Conservation (phyloP, 2,113 vertebrate species). For the Thomomys bottae region DNA sequence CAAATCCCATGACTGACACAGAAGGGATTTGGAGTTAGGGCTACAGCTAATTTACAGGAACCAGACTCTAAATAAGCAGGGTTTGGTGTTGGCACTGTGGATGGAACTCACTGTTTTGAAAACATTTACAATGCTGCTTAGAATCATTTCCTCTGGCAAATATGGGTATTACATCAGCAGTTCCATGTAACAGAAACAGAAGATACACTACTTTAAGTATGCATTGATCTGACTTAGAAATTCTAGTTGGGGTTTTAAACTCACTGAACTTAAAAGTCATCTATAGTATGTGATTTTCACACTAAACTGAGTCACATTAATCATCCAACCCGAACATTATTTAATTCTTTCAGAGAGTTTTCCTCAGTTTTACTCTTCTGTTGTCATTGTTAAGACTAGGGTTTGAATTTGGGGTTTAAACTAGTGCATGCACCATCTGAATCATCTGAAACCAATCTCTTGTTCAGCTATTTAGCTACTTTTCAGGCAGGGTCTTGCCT, state of each 20-base stretch:
- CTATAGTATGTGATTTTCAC: background rate
- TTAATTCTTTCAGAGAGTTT: background rate
- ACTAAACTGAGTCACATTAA: background rate
- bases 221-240: background rate
- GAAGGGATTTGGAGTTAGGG: background rate
- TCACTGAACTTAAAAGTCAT: background rate
- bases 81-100: background rate
- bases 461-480: no score
- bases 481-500: no score
- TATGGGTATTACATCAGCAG: background rate
- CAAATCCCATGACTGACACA: background rate
- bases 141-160: background rate
- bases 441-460: no score
- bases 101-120: background rate
- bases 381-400: background rate
- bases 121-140: background rate
- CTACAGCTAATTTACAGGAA: background rate
- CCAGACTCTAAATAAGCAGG: background rate
- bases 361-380: background rate
- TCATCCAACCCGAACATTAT: background rate
- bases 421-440: no score
- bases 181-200: accelerated
- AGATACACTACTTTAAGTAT: background rate
- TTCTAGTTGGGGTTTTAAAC: constrained; percentile 14
- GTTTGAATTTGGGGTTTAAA: no score